These are phyloP conservation scores for Stegodyphus mimosarum DNA, from an alignment of 1,140 invertebrate species.

Conservation along the genomic window DNA sequence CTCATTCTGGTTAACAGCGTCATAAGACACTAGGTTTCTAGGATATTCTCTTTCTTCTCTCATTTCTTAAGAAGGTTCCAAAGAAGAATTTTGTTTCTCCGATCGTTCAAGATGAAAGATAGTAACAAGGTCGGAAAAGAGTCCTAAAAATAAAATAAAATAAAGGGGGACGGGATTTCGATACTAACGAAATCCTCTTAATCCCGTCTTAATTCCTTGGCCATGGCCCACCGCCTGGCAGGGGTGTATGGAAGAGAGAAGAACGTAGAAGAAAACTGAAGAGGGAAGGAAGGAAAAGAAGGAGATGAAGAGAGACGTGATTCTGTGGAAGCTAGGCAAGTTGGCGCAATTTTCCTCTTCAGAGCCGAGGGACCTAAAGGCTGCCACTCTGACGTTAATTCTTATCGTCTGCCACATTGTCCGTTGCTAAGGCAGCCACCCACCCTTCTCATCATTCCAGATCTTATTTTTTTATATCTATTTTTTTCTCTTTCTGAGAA, in stretches of 20 bases:
- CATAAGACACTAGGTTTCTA: too few species aligned
- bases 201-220: slow-evolving; percentile 48
- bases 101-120: too few species aligned
- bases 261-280: neutral
- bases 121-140: too few species aligned
- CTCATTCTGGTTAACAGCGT: too few species aligned
- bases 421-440: neutral
- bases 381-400: slow-evolving; percentile 5
- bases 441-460: too few species aligned
- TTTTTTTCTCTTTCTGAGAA: too few species aligned
- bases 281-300: slow-evolving; percentile 5
- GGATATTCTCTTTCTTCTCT: too few species aligned
- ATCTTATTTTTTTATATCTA: neutral
- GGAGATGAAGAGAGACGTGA: neutral
- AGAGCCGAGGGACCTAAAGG: neutral
- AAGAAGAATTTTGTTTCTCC: too few species aligned
- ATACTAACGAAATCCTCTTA: slow-evolving; percentile 55
- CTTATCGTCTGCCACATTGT: slow-evolving; percentile 16
- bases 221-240: neutral
- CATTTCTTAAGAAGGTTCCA: too few species aligned
- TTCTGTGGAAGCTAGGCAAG: neutral
- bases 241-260: too few species aligned
- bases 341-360: slow-evolving; percentile 1
- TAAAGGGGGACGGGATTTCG: slow-evolving; percentile 11
- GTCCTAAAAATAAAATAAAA: neutral